Evolutionary conservation across 2,888 invertebrate genomes (phyloP), one percentile per base, ranked within the genome.

Genomic region (Lymantria monacha): DNA sequence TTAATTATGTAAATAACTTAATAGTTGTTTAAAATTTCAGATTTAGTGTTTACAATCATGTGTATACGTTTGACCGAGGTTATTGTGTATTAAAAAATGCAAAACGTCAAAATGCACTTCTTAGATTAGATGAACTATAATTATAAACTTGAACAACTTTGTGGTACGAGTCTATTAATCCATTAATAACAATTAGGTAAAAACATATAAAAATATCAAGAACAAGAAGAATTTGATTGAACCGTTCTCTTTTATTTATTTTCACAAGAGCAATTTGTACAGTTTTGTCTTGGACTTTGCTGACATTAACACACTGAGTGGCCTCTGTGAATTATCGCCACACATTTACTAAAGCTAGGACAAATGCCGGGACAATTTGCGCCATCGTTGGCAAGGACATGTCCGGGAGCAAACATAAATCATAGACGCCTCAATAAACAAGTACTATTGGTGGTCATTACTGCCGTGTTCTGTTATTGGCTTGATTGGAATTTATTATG

Each of bases 341-440:
- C 72, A 70, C 80, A 80, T 83, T 82, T 72, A 63, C 72, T 58
- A 66, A 69, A 67, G 58, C 60, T 66, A 56, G 77, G 79, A 84
- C 76, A 83, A 84, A 83, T 81, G 76, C 68, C 69, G 59, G 75
- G 72, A 76, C 74, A 79, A 77, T 77, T 81, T 70, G 59, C 74
- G 72, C 72, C 72, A 66, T 64, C 66, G 72, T 75, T 71, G 69
- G 66, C 61, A 63, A 68, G 74, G 75, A 79, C 74, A 68, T 75
- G 79, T 78, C 79, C 75, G 57, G 61, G 66, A 61, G 63, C 60
- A 53, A 55, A 51, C 69, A 73, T 83, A 76, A 78, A 80, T 84
- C 82, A 81, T 81, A 70, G 67, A 66, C 61, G 70, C 76, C 76
- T 78, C 76, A 76, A 81, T 81, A 83, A 79, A 79, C 79, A 79